Evolutionary conservation across 2,888 invertebrate genomes (phyloP), one percentile per base, ranked within the genome.

Genomic region (Drosophila borborema): DNA sequence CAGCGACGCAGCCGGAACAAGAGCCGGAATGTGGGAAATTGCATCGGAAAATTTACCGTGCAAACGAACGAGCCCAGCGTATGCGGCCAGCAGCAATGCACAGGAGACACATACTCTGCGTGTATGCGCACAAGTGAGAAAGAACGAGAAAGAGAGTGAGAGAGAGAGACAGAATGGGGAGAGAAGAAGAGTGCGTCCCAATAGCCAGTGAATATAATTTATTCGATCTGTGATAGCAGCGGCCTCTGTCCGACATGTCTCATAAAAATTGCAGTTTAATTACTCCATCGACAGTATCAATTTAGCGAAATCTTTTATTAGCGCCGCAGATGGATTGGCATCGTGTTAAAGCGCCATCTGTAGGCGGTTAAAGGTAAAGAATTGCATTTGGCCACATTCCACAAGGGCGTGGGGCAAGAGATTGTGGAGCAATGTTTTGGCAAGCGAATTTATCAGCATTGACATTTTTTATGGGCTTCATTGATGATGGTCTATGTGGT

Each of bases 211-310:
- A 82, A 81, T 91, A 89, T 92, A 92, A 92, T 92, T 92, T 92
- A 92, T 92, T 91, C 91, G 90, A 92, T 92, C 92, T 86, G 68
- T 90, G 92, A 92, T 92, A 91, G 83, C 82, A 67, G 59, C 82
- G 81, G 90, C 86, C 88, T 89, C 92, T 91, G 92, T 92, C 92
- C 90, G 85, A 91, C 90, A 91, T 91, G 91, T 89, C 91, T 91
- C 92, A 92, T 91, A 92, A 92, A 92, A 92, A 93, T 92, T 92
- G 92, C 91, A 89, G 86, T 92, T 93, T 92, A 92, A 92, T 92
- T 92, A 92, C 93, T 92, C 90, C 90, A 92, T 91, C 91, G 92
- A 92, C 93, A 93, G 91, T 93, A 92, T 93, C 92, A 80, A 87
- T 82, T 89, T 86, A 83, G 87, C 81, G 87, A 85, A 87, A 92